Evolutionary conservation across 2,888 invertebrate genomes (phyloP).

Genomic region (Philopedon plagiatum): DNA sequence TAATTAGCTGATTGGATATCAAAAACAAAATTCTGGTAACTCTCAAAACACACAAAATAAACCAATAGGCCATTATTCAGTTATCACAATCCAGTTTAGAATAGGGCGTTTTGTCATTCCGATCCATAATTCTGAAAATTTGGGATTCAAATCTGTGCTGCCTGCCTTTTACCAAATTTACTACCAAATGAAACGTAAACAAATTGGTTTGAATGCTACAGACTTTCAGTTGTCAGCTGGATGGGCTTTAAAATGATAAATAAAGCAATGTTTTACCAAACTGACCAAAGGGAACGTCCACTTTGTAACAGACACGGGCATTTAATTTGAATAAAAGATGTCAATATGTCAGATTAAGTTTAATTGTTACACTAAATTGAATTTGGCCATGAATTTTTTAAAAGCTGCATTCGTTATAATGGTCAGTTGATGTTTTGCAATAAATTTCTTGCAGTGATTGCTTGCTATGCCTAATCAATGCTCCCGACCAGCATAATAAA

Average conservation of each 20-base stretch:
- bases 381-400: not conserved
- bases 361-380: not conserved
- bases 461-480: too few relatives aligned
- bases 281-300: slow-evolving; percentile 10
- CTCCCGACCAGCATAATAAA: too few relatives aligned
- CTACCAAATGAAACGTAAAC: slow-evolving; percentile 57
- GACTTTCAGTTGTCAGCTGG: slow-evolving; percentile 12
- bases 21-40: slow-evolving; percentile 9
- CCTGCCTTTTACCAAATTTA: slow-evolving; percentile 50
- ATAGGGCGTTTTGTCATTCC: slow-evolving; percentile 11
- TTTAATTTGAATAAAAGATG: slow-evolving; percentile 12
- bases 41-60: not conserved
- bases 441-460: too few relatives aligned
- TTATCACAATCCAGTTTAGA: slow-evolving; percentile 9
- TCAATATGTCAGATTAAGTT: not conserved
- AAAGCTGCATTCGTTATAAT: too few relatives aligned
- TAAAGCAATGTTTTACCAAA: slow-evolving; percentile 10
- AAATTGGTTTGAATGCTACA: slow-evolving; percentile 45
- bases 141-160: slow-evolving; percentile 24
- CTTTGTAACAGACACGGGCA: not conserved
- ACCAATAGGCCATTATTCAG: slow-evolving; percentile 11
- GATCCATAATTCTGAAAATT: slow-evolving; percentile 18
- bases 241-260: slow-evolving; percentile 12
- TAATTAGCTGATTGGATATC: not conserved
- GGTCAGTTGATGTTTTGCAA: too few relatives aligned